Conservation (phyloP, 1,140 invertebrate species). For the Pararge aegeria region DNA sequence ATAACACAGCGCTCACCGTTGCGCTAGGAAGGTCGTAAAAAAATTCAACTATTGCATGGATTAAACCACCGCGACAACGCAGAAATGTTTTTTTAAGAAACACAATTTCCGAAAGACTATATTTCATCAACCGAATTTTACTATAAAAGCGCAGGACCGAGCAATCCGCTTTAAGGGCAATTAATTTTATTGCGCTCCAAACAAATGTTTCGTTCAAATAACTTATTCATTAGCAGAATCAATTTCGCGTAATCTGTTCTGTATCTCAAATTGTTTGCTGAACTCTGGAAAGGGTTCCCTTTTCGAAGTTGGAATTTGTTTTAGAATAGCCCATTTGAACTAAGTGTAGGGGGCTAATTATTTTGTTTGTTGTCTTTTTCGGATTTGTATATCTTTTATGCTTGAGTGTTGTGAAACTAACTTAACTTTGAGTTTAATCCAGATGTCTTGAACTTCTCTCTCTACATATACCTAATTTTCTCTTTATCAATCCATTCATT, state of each 20-base stretch:
- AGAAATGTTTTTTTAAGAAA: too few relatives aligned
- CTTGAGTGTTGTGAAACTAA: not conserved
- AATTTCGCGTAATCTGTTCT: conserved; percentile 38
- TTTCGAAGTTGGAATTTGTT: conserved; percentile 15
- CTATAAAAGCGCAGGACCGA: conserved; percentile 12
- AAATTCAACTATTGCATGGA: too few relatives aligned
- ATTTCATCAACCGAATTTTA: too few relatives aligned
- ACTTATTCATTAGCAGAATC: conserved; percentile 43
- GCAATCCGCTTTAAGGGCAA: conserved; percentile 27
- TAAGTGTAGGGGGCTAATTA: conserved; percentile 18
- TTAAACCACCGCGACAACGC: too few relatives aligned
- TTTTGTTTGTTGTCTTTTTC: conserved; percentile 13
- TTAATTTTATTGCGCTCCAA: conserved; percentile 39
- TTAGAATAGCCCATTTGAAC: conserved; percentile 14
- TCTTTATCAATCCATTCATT: too few relatives aligned
- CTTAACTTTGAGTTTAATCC: not conserved
- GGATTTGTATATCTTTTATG: not conserved
- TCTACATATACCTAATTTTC: too few relatives aligned
- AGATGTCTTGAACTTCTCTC: not conserved
- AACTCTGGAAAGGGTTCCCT: conserved; percentile 28
- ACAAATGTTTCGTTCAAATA: conserved; percentile 36
- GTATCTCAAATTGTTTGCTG: conserved; percentile 24
- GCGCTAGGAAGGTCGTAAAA: too few relatives aligned
- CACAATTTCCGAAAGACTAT: too few relatives aligned
- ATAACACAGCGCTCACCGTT: too few relatives aligned